These are phyloP conservation scores for Asbolus verrucosus DNA, from an alignment of 1,140 invertebrate genomes.

Conservation along the genomic window DNA sequence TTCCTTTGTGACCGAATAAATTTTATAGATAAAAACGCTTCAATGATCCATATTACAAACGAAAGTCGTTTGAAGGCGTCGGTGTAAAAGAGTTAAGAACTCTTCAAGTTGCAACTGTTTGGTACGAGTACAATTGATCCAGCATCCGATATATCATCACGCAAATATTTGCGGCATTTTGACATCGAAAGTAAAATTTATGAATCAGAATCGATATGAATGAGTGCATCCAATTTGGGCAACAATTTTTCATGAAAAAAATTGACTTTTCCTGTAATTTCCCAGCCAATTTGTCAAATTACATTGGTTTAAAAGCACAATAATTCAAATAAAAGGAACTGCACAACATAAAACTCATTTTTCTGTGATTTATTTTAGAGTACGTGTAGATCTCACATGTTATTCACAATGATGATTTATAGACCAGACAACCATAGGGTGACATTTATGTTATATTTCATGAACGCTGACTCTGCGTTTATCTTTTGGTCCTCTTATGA, in stretches of 20 bases:
- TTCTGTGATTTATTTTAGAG: slow-evolving; percentile 43
- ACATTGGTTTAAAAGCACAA: slow-evolving; percentile 43
- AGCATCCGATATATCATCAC: too few species aligned
- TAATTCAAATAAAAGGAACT: slow-evolving; percentile 40
- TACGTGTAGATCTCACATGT: slow-evolving; percentile 37
- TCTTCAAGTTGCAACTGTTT: too few species aligned
- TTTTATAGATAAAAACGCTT: too few species aligned
- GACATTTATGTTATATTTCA: slow-evolving; percentile 18
- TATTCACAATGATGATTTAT: slow-evolving; percentile 45
- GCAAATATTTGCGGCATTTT: too few species aligned
- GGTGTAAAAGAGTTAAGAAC: too few species aligned
- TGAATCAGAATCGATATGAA: slow-evolving; percentile 12
- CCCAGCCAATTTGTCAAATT: slow-evolving; percentile 46
- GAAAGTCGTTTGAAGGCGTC: too few species aligned
- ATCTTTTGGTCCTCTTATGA: slow-evolving; percentile 11
- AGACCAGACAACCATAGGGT: slow-evolving; percentile 5
- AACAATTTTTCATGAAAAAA: slow-evolving; percentile 14
- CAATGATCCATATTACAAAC: too few species aligned
- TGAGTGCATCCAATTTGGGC: slow-evolving; percentile 1
- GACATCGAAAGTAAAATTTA: too few species aligned
- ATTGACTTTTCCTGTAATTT: slow-evolving; percentile 38
- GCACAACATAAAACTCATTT: slow-evolving; percentile 34
- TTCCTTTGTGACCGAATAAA: too few species aligned
- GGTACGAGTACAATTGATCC: too few species aligned
- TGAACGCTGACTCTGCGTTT: background rate